Conservation (phyloP, 2,113 vertebrate species). For the Nannospalax galili region DNA sequence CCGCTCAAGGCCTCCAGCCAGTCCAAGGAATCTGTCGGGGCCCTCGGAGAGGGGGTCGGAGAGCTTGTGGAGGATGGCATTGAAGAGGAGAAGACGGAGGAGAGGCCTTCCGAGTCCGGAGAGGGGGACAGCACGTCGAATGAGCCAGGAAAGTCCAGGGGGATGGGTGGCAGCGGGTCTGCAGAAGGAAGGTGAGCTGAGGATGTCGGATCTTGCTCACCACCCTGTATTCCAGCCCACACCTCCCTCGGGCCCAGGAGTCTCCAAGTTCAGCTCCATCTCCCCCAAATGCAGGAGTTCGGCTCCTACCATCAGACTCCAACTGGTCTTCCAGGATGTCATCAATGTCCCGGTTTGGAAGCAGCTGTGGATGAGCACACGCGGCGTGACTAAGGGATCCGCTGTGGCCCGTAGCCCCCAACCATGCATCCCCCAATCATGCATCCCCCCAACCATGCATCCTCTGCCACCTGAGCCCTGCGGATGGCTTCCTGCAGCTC, state of each 20-base stretch:
- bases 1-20: conserved; percentile 91
- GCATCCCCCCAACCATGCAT: neutral
- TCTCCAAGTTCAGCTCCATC: neutral
- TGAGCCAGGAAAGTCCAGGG: conserved; percentile 84
- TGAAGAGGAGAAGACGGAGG: conserved; percentile 87
- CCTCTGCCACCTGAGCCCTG: conserved; percentile 92
- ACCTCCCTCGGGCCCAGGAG: neutral
- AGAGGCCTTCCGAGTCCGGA: conserved; percentile 82
- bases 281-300: neutral
- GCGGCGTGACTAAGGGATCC: neutral
- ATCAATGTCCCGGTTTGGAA: conserved; percentile 90
- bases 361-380: conserved; percentile 85
- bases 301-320: conserved; percentile 85
- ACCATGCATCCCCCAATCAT: rapidly evolving
- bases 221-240: neutral
- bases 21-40: conserved; percentile 89
- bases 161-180: conserved; percentile 68
- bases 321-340: conserved; percentile 91
- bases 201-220: neutral
- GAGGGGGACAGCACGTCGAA: conserved; percentile 82
- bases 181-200: conserved; percentile 21
- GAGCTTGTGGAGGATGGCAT: conserved; percentile 86
- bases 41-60: conserved; percentile 77
- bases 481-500: conserved; percentile 94
- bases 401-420: neutral